Evolutionary conservation across 1,140 invertebrate genomes (phyloP).

Genomic region (Musca vetustissima): DNA sequence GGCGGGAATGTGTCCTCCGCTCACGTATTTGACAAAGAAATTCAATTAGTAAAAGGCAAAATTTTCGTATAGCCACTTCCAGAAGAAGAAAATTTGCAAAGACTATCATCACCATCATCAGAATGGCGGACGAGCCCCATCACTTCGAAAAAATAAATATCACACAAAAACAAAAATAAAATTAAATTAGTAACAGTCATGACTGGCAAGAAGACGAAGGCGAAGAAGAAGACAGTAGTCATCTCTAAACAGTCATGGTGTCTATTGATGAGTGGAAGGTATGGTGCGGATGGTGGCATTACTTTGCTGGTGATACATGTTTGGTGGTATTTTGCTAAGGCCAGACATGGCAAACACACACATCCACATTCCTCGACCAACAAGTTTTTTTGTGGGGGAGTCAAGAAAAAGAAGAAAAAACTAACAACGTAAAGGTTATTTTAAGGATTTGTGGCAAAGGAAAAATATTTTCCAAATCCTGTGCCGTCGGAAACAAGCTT

Average conservation of each 20-base stretch:
- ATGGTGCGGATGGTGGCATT: too few relatives aligned
- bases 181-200: slow-evolving; percentile 23
- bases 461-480: slow-evolving; percentile 4
- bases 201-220: slow-evolving; percentile 2
- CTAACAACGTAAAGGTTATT: slow-evolving; percentile 7
- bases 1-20: not conserved
- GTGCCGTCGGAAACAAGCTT: too few relatives aligned
- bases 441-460: slow-evolving; percentile 19
- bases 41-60: slow-evolving; percentile 20
- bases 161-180: slow-evolving; percentile 1
- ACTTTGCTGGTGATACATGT: too few relatives aligned
- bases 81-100: slow-evolving; percentile 17
- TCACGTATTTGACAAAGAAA: slow-evolving; percentile 24
- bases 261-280: too few relatives aligned
- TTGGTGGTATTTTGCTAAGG: too few relatives aligned
- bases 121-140: not conserved
- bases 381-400: too few relatives aligned
- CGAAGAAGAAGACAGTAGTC: not conserved
- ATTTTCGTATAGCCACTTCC: not conserved
- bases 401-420: not conserved
- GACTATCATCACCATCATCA: too few relatives aligned
- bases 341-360: too few relatives aligned
- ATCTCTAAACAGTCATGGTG: too few relatives aligned
- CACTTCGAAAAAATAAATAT: not conserved
- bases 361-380: too few relatives aligned